Conservation (phyloP, 2,888 invertebrate species). For the Micropterix aruncella region DNA sequence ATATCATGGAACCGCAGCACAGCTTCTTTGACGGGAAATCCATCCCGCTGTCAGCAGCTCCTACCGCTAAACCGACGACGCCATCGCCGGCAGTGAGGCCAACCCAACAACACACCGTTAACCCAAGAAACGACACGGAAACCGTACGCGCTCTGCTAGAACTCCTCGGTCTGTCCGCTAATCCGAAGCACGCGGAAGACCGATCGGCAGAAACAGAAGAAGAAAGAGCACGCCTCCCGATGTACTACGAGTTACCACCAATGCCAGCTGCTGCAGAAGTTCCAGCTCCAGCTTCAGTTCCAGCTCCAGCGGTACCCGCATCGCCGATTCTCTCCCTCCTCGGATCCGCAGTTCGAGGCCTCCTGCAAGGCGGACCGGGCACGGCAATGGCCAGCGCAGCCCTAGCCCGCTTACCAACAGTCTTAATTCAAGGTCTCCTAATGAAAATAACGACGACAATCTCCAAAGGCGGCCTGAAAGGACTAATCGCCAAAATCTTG, state of each 20-base stretch:
- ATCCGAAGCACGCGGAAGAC: no score
- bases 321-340: not conserved
- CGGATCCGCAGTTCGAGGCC: not conserved
- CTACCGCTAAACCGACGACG: not conserved
- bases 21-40: not conserved
- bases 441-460: slow-evolving; percentile 20
- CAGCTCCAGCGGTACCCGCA: no score
- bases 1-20: not conserved
- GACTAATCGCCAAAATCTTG: slow-evolving; percentile 26
- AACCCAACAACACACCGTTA: no score
- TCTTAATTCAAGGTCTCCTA: slow-evolving; percentile 19
- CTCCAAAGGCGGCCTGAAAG: slow-evolving; percentile 26
- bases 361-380: not conserved
- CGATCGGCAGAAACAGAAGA: no score
- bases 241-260: no score
- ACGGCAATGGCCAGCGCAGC: not conserved
- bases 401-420: slow-evolving; percentile 2
- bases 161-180: no score
- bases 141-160: no score
- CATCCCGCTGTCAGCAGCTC: not conserved
- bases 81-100: no score
- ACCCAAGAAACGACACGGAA: no score
- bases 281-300: no score
- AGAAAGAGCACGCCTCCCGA: no score
- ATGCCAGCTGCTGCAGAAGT: no score